Conservation (phyloP, 2,888 invertebrate genomes). For the Xiphydria camelus region DNA sequence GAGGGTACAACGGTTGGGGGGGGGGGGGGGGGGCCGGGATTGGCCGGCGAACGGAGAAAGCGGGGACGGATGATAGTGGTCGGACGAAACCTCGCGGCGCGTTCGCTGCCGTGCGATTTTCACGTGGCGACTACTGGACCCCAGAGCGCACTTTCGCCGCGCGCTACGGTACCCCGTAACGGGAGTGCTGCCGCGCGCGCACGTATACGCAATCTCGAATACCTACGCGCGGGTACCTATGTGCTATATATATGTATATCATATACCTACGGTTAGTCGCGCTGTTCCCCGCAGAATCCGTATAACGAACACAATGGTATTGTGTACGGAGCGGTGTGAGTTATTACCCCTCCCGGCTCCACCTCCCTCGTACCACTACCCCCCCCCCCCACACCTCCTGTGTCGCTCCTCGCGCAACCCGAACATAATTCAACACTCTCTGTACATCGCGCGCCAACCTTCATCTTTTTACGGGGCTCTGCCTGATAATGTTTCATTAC, state of each 20-base stretch:
- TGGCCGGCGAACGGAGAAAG: too few relatives aligned
- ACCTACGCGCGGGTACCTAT: too few relatives aligned
- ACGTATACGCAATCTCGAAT: neutral
- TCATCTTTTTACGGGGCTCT: slow-evolving; percentile 29
- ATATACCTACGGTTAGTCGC: neutral
- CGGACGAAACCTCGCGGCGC: too few relatives aligned
- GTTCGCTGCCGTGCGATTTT: too few relatives aligned
- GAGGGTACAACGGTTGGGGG: too few relatives aligned
- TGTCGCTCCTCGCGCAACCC: slow-evolving; percentile 21
- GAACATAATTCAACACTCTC: slow-evolving; percentile 53
- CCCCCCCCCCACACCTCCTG: slow-evolving; percentile 26
- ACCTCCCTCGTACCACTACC: slow-evolving; percentile 20
- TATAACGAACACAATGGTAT: slow-evolving; percentile 53
- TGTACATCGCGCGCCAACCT: slow-evolving; percentile 29
- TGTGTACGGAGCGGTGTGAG: slow-evolving; percentile 51
- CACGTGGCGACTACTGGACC: too few relatives aligned
- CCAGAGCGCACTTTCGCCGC: neutral
- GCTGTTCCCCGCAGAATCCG: slow-evolving; percentile 52
- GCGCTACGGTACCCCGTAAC: neutral
- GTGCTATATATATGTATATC: too few relatives aligned
- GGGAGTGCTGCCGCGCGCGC: neutral
- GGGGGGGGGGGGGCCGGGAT: too few relatives aligned
- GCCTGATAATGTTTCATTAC: slow-evolving; percentile 40
- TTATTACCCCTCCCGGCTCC: slow-evolving; percentile 50
- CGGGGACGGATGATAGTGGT: too few relatives aligned